Conservation (phyloP, 2,797 vertebrate species). For the Pangasius larnaudii region DNA sequence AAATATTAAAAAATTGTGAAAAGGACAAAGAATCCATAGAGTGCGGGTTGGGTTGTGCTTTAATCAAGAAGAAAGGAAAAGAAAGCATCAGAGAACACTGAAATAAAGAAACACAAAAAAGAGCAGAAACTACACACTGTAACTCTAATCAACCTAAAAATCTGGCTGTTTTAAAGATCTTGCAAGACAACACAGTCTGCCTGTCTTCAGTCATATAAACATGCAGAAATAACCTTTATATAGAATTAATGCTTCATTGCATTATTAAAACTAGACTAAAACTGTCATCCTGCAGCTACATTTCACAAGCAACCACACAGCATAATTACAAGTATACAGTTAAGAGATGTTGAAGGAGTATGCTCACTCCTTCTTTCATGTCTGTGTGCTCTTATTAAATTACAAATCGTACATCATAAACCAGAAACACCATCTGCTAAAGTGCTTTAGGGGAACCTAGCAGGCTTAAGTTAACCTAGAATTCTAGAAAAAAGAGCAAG, state of each 20-base stretch:
- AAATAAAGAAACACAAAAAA: slow-evolving; percentile 24
- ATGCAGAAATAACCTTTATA: slow-evolving; percentile 45
- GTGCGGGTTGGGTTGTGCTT: slow-evolving; percentile 25
- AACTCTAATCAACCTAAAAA: slow-evolving; percentile 28
- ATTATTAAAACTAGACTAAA: slow-evolving; percentile 43
- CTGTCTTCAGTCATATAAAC: slow-evolving; percentile 6
- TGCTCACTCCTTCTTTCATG: slow-evolving; percentile 64
- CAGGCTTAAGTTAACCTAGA: slow-evolving; percentile 45
- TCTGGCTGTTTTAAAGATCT: neutral
- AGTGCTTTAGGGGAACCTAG: slow-evolving; percentile 70
- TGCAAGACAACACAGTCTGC: slow-evolving; percentile 12
- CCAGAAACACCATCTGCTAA: slow-evolving; percentile 78
- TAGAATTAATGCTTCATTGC: slow-evolving; percentile 53
- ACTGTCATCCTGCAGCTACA: slow-evolving; percentile 58
- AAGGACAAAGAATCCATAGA: slow-evolving; percentile 44
- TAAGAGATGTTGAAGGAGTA: slow-evolving; percentile 68
- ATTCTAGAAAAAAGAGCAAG: neutral
- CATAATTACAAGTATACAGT: slow-evolving; percentile 38
- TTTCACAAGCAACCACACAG: slow-evolving; percentile 11
- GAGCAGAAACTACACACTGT: slow-evolving; percentile 53
- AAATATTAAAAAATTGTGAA: slow-evolving; percentile 19
- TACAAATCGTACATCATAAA: slow-evolving; percentile 76
- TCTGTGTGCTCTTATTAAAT: slow-evolving; percentile 70
- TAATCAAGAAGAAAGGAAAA: slow-evolving; percentile 49
- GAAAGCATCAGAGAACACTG: slow-evolving; percentile 27